Conservation (phyloP, 2,113 vertebrate species). For the Piaya cayana region DNA sequence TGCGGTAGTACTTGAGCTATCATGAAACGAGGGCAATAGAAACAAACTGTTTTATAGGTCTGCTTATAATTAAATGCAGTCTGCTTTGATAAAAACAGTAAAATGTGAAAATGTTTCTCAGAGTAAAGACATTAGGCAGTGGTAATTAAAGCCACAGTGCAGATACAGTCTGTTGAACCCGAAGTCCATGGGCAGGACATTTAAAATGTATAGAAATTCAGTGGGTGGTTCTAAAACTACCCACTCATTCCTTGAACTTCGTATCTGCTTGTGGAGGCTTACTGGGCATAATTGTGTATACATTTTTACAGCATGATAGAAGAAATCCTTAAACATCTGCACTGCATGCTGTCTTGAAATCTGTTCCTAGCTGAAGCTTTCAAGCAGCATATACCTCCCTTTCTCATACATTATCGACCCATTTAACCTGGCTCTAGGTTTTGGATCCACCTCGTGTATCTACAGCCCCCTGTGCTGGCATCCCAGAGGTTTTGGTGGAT, state of each 20-base stretch:
- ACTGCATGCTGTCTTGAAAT: not conserved
- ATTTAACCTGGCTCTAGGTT: not conserved
- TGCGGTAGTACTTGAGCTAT: slow-evolving; percentile 39
- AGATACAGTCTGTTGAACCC: not conserved
- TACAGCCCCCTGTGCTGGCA: accelerated
- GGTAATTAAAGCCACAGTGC: not conserved
- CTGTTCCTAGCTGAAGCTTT: not conserved
- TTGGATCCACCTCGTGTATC: not conserved
- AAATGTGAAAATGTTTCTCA: not conserved
- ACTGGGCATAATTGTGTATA: slow-evolving; percentile 37
- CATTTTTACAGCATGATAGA: slow-evolving; percentile 50
- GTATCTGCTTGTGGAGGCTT: slow-evolving; percentile 46
- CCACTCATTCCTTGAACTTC: slow-evolving; percentile 43
- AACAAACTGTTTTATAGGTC: not conserved
- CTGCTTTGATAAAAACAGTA: slow-evolving; percentile 24
- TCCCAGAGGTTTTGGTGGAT: not conserved
- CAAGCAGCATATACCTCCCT: not conserved
- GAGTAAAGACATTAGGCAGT: not conserved
- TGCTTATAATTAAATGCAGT: slow-evolving; percentile 53
- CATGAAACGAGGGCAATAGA: not conserved
- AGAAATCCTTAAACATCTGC: slow-evolving; percentile 50
- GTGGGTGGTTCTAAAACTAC: slow-evolving; percentile 42
- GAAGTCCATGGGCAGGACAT: not conserved
- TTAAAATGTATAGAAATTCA: not conserved
- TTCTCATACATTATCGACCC: not conserved